Conservation (phyloP, 2,113 vertebrate species). For the Anoplopoma fimbria region DNA sequence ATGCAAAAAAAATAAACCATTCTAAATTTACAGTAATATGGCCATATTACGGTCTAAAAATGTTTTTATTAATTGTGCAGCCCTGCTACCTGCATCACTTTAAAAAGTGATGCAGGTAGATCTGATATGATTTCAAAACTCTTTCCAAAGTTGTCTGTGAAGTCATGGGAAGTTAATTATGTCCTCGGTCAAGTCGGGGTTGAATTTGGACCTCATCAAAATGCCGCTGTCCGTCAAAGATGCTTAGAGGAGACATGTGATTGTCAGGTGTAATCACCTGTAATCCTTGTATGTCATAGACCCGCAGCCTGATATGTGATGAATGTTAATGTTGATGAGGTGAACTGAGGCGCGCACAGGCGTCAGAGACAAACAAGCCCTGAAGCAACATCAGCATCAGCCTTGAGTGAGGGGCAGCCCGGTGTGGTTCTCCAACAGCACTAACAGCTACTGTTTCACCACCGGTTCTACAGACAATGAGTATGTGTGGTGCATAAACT, state of each 20-base stretch:
- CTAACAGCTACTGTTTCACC: no score
- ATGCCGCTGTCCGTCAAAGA: conserved; percentile 5
- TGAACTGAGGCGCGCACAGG: background rate
- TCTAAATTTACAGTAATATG: no score
- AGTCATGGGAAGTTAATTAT: background rate
- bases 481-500: background rate
- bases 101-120: no score
- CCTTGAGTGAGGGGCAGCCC: background rate
- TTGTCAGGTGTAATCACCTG: conserved; percentile 11
- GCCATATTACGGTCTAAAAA: no score
- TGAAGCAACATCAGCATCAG: conserved; percentile 1
- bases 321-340: conserved; percentile 24
- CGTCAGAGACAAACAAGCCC: conserved; percentile 7
- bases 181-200: background rate
- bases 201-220: background rate
- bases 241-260: background rate
- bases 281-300: conserved; percentile 25
- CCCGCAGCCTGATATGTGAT: conserved; percentile 18
- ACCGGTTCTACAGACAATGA: no score
- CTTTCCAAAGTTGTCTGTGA: no score
- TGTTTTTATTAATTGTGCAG: background rate
- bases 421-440: no score
- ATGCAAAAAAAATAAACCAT: no score
- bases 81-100: background rate
- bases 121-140: no score